Evolutionary conservation across 2,113 vertebrate genomes (phyloP).

Genomic region (Rhinolophus ferrumequinum): DNA sequence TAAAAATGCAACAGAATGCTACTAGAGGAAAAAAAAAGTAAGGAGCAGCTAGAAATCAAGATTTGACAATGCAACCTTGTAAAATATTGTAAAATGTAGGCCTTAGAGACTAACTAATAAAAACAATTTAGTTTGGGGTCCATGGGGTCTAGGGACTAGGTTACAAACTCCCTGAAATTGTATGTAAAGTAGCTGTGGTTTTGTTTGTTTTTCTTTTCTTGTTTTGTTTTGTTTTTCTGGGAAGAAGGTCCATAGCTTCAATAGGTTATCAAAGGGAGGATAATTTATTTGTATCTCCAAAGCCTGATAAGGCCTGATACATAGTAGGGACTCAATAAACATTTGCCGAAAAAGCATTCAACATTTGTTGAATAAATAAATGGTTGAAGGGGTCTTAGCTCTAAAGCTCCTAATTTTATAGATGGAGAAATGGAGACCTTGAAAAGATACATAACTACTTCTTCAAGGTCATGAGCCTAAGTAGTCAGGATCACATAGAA

Average conservation of each 20-base stretch:
- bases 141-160: not conserved
- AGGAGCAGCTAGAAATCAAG: not conserved
- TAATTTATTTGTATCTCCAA: not conserved
- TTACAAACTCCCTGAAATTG: not conserved
- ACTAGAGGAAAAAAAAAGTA: not conserved
- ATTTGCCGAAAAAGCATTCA: not conserved
- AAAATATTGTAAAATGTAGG: not conserved
- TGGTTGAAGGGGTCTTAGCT: not conserved
- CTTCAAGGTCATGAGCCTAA: not conserved
- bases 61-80: not conserved
- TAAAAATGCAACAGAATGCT: not conserved
- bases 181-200: not conserved
- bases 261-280: slow-evolving; percentile 16
- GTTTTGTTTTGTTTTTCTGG: not conserved
- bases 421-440: not conserved
- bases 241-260: not conserved
- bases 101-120: not conserved
- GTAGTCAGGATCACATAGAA: not conserved
- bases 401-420: not conserved
- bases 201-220: not conserved
- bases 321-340: not conserved
- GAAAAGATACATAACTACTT: not conserved
- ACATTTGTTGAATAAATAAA: not conserved
- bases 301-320: not conserved
- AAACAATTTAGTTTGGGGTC: not conserved